Percentiles rank a stretch among this genome's conserved stretches.
Conservation (phyloP, 2,888 invertebrate genomes). For the Agrochola macilenta region DNA sequence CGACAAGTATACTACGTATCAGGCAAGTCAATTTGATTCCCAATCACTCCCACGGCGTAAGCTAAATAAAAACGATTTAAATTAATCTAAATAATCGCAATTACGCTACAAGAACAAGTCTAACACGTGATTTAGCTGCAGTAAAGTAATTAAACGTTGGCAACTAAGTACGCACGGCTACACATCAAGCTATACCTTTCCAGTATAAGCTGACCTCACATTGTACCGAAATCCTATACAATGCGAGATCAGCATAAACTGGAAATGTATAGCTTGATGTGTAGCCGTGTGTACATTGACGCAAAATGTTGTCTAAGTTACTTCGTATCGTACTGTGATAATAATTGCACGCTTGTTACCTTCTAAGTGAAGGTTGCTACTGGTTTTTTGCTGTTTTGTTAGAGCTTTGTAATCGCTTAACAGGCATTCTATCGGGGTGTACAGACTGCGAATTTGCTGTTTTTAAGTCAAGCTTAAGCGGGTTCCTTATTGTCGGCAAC, state of each 20-base stretch:
- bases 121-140: constrained; percentile 72
- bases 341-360: constrained; percentile 69
- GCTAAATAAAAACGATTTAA: constrained; percentile 52
- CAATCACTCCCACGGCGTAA: constrained; percentile 13
- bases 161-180: no score
- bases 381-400: constrained; percentile 32
- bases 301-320: constrained; percentile 71
- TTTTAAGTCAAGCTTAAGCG: background rate
- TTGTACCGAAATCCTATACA: no score
- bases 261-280: no score
- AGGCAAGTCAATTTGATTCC: background rate
- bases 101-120: constrained; percentile 67
- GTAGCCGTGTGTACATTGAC: no score
- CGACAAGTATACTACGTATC: no score
- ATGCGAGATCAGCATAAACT: no score
- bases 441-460: background rate
- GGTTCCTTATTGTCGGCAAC: no score
- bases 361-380: constrained; percentile 27
- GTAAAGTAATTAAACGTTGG: constrained; percentile 64
- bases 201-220: no score
- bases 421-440: background rate
- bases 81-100: constrained; percentile 71
- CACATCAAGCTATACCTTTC: no score
- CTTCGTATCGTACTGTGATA: constrained; percentile 69
- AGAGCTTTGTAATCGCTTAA: background rate